phyloP scores from a whole-genome alignment of 30 jellyfish, hydroid and myxozoan genomes.

The Aurelia sp. region DNA sequence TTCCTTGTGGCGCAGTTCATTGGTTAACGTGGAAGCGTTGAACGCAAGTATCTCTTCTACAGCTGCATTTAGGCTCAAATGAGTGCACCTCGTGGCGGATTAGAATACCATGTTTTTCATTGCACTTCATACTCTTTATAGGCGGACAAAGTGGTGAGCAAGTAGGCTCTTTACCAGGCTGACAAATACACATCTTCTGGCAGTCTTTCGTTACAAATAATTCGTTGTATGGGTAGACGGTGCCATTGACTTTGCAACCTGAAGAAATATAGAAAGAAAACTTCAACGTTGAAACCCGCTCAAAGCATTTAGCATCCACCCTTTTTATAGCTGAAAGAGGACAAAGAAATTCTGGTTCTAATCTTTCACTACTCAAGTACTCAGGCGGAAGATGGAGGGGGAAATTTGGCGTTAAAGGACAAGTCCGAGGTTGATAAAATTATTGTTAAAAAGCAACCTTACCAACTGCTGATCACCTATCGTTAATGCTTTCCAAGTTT shows the following conservation, averaged over 20 bases:
- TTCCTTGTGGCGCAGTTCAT: background rate
- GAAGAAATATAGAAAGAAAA: background rate
- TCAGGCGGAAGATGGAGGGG: no score
- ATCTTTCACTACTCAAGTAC: no score
- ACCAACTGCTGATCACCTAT: no score
- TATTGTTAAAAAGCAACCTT: no score
- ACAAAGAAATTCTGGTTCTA: no score
- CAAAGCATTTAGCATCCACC: no score
- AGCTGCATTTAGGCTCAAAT: constrained; percentile 48
- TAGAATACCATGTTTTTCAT: constrained; percentile 15
- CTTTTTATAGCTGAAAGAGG: no score
- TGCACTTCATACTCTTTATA: constrained; percentile 16
- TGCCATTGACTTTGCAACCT: constrained; percentile 44
- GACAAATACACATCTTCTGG: constrained; percentile 46
- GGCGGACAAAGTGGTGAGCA: constrained; percentile 58
- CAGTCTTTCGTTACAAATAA: constrained; percentile 53
- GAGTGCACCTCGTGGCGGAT: constrained; percentile 52
- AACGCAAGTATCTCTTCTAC: constrained; percentile 46
- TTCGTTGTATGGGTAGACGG: constrained; percentile 31
- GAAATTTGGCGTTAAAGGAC: no score
- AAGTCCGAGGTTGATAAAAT: no score
- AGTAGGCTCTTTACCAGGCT: constrained; percentile 24
- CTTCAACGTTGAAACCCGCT: no score
- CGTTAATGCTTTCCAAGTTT: no score
- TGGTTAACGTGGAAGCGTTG: background rate